A percentile compares a stretch with the other conserved stretches of the same genome.
These are phyloP conservation scores for Gallirallus australis DNA, from an alignment of 2,797 vertebrate species.

Conservation along the genomic window DNA sequence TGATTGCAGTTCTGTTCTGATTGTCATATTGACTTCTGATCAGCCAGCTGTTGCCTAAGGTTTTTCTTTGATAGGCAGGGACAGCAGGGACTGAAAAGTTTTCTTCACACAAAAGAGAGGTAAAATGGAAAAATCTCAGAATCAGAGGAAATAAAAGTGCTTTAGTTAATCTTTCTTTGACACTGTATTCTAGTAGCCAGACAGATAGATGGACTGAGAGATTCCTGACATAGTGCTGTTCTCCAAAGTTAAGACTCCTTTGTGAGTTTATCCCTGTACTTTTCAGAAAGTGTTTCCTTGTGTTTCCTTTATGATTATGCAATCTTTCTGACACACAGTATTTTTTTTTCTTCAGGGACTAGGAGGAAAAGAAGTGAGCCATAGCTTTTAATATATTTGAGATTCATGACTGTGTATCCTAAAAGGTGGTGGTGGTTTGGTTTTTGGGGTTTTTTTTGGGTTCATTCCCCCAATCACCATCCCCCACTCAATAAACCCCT, in stretches of 20 bases:
- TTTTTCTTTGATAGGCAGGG: not conserved
- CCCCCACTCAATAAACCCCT: no score
- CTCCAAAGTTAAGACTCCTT: not conserved
- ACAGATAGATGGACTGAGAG: not conserved
- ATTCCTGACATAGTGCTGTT: not conserved
- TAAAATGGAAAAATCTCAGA: not conserved
- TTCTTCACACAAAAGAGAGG: not conserved
- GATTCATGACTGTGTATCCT: not conserved
- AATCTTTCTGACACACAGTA: not conserved
- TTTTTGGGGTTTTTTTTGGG: not conserved
- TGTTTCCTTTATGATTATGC: not conserved
- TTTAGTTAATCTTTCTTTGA: not conserved
- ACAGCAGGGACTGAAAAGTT: not conserved
- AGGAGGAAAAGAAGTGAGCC: not conserved
- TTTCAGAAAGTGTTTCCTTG: not conserved
- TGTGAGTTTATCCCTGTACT: not conserved
- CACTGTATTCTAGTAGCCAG: not conserved
- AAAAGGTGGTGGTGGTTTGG: rapidly evolving
- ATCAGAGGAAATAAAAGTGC: not conserved
- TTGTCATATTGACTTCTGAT: conserved; percentile 34
- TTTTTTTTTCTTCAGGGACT: not conserved
- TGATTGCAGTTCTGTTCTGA: conserved; percentile 7
- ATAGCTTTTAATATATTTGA: not conserved
- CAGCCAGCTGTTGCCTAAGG: not conserved
- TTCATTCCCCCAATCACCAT: no score